Evolutionary conservation across 2,113 vertebrate genomes (phyloP).

Genomic region (Callorhinus ursinus): DNA sequence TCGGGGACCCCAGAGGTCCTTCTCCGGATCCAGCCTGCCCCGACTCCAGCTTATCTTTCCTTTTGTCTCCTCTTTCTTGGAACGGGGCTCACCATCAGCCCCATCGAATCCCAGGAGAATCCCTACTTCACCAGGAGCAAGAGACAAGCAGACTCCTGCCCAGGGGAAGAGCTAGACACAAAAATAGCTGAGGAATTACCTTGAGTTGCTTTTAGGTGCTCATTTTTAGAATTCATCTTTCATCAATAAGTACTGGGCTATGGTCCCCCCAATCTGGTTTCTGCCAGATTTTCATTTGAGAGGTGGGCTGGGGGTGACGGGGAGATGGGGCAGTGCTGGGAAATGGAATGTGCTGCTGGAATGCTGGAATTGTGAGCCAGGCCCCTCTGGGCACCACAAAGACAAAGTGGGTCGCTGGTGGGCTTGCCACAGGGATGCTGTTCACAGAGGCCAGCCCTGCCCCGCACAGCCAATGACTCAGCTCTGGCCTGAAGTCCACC

Average conservation of each 20-base stretch:
- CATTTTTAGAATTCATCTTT: background rate
- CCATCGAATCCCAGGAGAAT: background rate
- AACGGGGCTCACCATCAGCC: background rate
- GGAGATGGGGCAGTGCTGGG: background rate
- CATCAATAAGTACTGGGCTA: background rate
- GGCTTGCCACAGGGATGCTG: background rate
- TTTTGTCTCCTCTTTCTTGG: background rate
- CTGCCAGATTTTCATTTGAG: background rate
- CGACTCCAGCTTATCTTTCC: background rate
- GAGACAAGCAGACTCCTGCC: background rate
- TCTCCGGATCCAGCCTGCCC: background rate
- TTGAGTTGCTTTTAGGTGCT: background rate
- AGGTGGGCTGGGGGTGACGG: background rate
- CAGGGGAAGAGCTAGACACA: background rate
- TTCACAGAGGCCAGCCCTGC: background rate
- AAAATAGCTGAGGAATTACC: background rate
- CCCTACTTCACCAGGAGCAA: background rate
- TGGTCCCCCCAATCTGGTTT: background rate
- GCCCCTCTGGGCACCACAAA: background rate
- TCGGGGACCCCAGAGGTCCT: background rate
- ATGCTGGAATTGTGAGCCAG: background rate
- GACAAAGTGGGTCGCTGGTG: background rate
- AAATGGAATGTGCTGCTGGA: background rate
- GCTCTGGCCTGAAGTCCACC: background rate
- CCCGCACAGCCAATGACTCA: fast-evolving